Evolutionary conservation across 2,888 invertebrate species (phyloP), one percentile per base, ranked within the genome.

Genomic region (Branchipolynoe longqiensis): DNA sequence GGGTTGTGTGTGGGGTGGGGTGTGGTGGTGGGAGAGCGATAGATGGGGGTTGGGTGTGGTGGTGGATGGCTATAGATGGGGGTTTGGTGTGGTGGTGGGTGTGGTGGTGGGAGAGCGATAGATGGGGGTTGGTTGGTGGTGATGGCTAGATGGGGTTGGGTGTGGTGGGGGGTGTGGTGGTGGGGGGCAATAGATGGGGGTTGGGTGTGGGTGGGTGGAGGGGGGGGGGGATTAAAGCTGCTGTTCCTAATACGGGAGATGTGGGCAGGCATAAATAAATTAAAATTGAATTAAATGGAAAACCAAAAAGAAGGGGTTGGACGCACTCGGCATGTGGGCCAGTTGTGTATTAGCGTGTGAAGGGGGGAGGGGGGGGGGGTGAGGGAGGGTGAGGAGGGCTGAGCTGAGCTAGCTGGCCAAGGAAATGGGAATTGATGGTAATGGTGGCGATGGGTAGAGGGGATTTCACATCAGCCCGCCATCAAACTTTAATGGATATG

Each of bases 401-500:
- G n/a, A n/a, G n/a, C n/a, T n/a, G n/a, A n/a, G n/a, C n/a, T n/a
- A 48, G 48, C 78, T 78, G 78, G 25, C 78, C 41, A 78, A 78
- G 78, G 41, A 78, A 78, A 78, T 78, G 6, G 48, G 78, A 78
- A 78, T 78, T 78, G 48, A 78, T 78, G 78, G 78, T 54, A 54
- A 78, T 78, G 78, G 78, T 28, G 48, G 78, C 18, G 78, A 41
- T 78, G 78, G 78, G 78, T 54, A 78, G 78, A 78, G 78, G 78
- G 48, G 41, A 78, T 78, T 54, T 78, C 78, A 33, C 78, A 78
- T 41, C 78, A 54, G 54, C 28, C 54, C 28, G 78, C 78, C 78
- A 78, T 78, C 78, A 78, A 78, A 78, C 41, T 41, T 78, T 78
- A 78, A 78, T 78, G 78, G 78, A 48, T 78, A 78, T 78, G 78